Percentiles rank a stretch among this genome's conserved stretches.
These are phyloP conservation scores for Catharus minimus DNA, from an alignment of 2,113 vertebrate species.

Conservation along the genomic window DNA sequence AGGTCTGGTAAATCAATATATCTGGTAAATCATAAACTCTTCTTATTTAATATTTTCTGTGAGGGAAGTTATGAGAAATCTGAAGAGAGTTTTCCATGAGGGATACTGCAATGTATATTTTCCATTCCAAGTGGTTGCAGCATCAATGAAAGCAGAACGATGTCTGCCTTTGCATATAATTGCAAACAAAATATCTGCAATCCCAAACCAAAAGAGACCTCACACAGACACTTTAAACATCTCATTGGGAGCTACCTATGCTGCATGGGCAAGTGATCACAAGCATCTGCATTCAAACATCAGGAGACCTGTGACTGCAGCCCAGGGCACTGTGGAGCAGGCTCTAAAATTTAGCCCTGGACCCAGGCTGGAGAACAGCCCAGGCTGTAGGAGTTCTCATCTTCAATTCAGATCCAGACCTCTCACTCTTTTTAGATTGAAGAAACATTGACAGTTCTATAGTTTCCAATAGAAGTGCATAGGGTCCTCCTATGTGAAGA, in stretches of 20 bases:
- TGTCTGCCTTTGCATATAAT: neutral
- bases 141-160: neutral
- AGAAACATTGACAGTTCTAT: neutral
- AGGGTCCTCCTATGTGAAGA: neutral
- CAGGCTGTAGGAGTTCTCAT: neutral
- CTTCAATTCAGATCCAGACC: neutral
- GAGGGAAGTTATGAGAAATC: neutral
- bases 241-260: neutral
- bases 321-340: neutral
- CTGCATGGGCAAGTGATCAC: accelerated
- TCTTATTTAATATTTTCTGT: neutral
- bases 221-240: neutral
- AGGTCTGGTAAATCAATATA: neutral
- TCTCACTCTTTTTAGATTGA: neutral
- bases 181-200: neutral
- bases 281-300: neutral
- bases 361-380: neutral
- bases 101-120: neutral
- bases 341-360: neutral
- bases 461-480: neutral
- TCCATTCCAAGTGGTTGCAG: neutral
- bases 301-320: neutral
- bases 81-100: neutral
- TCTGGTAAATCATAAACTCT: neutral
- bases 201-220: neutral